A percentile compares a stretch with the other conserved stretches of the same genome.
Conservation (phyloP, 2,797 vertebrate genomes). For the Thamnophis elegans region DNA sequence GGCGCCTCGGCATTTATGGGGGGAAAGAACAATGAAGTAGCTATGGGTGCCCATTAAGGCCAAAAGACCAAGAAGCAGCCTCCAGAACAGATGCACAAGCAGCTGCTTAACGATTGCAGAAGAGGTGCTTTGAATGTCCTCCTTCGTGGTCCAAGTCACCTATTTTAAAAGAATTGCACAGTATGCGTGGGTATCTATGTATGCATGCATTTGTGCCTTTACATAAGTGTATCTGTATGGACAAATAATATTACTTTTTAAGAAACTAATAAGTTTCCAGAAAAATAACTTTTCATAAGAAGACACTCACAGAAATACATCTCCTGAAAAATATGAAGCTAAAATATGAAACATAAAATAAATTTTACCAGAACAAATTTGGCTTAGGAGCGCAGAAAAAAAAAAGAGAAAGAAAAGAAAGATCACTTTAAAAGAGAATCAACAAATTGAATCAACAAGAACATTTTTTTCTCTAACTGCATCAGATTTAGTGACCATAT, state of each 20-base stretch:
- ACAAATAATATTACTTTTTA: not conserved
- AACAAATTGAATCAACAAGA: not conserved
- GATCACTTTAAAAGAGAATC: not conserved
- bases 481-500: not conserved
- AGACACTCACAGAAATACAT: not conserved
- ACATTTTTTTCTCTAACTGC: not conserved
- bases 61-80: not conserved
- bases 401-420: not conserved
- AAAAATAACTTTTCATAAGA: not conserved
- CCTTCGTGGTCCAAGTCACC: not conserved
- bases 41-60: not conserved
- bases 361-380: constrained; percentile 5
- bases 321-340: not conserved
- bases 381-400: constrained; percentile 33
- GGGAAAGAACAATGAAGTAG: not conserved
- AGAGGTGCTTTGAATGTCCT: not conserved
- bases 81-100: not conserved
- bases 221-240: not conserved
- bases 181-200: not conserved
- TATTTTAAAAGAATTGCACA: not conserved
- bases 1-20: not conserved
- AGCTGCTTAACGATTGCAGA: not conserved
- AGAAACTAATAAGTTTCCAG: not conserved
- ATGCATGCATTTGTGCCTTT: not conserved
- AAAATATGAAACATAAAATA: not conserved